phyloP scores from a whole-genome alignment of 2,888 invertebrate genomes.

The Omphaloscelis lunosa region DNA sequence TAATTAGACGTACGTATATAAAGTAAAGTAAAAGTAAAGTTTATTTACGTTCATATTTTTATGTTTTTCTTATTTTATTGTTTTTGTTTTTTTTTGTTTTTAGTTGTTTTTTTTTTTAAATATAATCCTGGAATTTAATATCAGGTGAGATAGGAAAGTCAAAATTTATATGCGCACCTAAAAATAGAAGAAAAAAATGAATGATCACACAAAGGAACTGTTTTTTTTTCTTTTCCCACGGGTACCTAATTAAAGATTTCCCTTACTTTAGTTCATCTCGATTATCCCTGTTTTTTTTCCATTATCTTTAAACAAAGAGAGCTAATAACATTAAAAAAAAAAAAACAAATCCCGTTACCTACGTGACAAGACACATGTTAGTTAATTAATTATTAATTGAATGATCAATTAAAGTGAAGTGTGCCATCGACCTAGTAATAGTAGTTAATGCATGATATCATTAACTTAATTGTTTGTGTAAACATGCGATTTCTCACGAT shows the following conservation, averaged over 20 bases:
- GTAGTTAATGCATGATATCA: conserved; percentile 5
- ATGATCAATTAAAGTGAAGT: conserved; percentile 34
- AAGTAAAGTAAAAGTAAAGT: no score
- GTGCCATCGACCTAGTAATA: conserved; percentile 44
- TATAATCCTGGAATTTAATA: no score
- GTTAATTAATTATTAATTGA: conserved; percentile 44
- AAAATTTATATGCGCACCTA: background rate
- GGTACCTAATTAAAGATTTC: background rate
- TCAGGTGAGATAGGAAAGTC: background rate
- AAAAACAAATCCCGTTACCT: conserved; percentile 19
- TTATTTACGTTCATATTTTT: no score
- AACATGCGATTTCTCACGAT: conserved; percentile 51
- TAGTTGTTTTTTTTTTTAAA: no score
- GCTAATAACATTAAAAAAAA: background rate
- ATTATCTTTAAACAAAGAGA: background rate
- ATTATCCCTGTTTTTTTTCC: conserved; percentile 10
- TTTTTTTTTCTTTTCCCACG: background rate
- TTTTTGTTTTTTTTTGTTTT: no score
- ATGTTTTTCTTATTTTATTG: no score
- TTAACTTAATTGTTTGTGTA: conserved; percentile 42
- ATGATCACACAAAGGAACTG: background rate
- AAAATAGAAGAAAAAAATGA: background rate
- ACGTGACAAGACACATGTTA: conserved; percentile 54
- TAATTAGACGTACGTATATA: no score
- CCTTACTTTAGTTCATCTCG: background rate